A percentile compares a stretch with the other conserved stretches of the same genome.
Evolutionary conservation across 1,140 invertebrate genomes (phyloP).

Genomic region (Episyrphus balteatus): DNA sequence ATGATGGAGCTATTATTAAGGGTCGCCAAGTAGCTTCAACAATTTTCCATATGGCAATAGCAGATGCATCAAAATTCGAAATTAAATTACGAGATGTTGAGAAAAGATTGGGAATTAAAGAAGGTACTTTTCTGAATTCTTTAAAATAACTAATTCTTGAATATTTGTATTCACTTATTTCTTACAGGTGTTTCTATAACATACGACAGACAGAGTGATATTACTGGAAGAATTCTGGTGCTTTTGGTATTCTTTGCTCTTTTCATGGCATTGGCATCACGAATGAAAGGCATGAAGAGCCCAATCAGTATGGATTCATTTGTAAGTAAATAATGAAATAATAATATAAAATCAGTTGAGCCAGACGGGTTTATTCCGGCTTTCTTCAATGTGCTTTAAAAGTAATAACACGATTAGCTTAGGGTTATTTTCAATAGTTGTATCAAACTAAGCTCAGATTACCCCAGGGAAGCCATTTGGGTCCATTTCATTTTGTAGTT

Average conservation of each 20-base stretch:
- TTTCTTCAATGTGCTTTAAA: too few species aligned
- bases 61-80: constrained; percentile 72
- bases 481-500: too few species aligned
- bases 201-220: constrained; percentile 66
- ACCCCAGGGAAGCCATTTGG: too few species aligned
- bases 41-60: constrained; percentile 71
- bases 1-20: constrained; percentile 79
- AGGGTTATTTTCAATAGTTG: too few species aligned
- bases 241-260: constrained; percentile 54
- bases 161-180: constrained; percentile 1
- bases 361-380: neutral
- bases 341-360: too few species aligned
- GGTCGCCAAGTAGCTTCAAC: constrained; percentile 45
- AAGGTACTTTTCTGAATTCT: constrained; percentile 34
- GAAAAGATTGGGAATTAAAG: constrained; percentile 61
- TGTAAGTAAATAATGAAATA: constrained; percentile 54
- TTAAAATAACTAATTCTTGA: neutral
- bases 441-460: too few species aligned
- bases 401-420: too few species aligned
- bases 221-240: constrained; percentile 58
- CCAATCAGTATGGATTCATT: constrained; percentile 64
- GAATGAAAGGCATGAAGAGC: constrained; percentile 52
- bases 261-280: constrained; percentile 56
- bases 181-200: constrained; percentile 54
- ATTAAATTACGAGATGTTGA: constrained; percentile 78